phyloP scores from a whole-genome alignment of 2,888 invertebrate species.

The Chrysodeixis includens region DNA sequence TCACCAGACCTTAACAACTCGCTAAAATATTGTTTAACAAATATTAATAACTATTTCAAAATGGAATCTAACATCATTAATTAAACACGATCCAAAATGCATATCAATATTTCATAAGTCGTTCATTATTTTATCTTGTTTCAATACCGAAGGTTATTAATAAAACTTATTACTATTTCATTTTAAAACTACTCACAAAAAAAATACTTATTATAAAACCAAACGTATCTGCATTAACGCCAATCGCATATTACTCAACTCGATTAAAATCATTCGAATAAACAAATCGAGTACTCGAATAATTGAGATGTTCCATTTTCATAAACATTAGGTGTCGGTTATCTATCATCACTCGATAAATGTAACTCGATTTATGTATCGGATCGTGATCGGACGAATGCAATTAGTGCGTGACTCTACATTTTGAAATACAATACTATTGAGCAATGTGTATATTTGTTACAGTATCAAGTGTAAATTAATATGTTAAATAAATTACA shows the following conservation, averaged over 20 bases:
- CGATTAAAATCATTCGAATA: slow-evolving; percentile 29
- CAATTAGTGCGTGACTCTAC: slow-evolving; percentile 72
- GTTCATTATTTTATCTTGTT: slow-evolving; percentile 19
- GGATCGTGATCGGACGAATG: slow-evolving; percentile 62
- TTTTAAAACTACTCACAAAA: slow-evolving; percentile 16
- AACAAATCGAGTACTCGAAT: slow-evolving; percentile 32
- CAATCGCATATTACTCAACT: slow-evolving; percentile 26
- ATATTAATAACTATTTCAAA: slow-evolving; percentile 45
- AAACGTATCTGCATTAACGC: not conserved
- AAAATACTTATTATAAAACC: not conserved
- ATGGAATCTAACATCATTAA: slow-evolving; percentile 44
- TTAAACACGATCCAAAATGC: slow-evolving; percentile 41
- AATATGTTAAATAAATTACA: slow-evolving; percentile 35
- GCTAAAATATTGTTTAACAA: slow-evolving; percentile 41
- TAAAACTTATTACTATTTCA: slow-evolving; percentile 25
- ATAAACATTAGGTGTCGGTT: slow-evolving; percentile 37
- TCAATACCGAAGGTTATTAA: slow-evolving; percentile 32
- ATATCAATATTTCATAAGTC: slow-evolving; percentile 38
- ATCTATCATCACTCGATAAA: slow-evolving; percentile 54
- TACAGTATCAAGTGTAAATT: slow-evolving; percentile 58
- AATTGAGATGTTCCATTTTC: slow-evolving; percentile 61
- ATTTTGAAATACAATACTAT: slow-evolving; percentile 65
- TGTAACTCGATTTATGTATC: slow-evolving; percentile 56
- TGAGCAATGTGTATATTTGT: slow-evolving; percentile 56
- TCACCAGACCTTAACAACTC: slow-evolving; percentile 24